Evolutionary conservation across 2,888 invertebrate species (phyloP).

Genomic region (Scrobipalpa costella): DNA sequence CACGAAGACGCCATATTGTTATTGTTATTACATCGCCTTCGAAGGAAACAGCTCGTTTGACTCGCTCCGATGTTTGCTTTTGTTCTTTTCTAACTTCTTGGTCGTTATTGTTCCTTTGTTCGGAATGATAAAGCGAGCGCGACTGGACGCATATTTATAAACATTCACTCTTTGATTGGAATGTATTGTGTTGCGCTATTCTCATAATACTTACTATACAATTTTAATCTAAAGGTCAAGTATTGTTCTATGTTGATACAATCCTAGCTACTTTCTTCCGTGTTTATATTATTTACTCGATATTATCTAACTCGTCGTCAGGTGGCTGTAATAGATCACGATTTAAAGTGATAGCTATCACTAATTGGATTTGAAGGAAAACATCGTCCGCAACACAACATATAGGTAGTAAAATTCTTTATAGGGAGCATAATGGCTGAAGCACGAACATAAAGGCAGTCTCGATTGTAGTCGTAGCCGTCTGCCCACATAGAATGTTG

Average conservation of each 20-base stretch:
- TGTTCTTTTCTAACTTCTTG: constrained; percentile 72
- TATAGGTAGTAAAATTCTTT: constrained; percentile 50
- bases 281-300: constrained; percentile 5
- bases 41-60: constrained; percentile 66
- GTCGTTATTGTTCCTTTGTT: constrained; percentile 72
- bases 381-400: constrained; percentile 45
- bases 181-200: constrained; percentile 52
- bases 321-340: constrained; percentile 41
- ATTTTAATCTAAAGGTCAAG: constrained; percentile 41
- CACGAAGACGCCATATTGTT: constrained; percentile 61
- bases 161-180: constrained; percentile 60
- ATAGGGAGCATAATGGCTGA: constrained; percentile 56
- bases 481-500: constrained; percentile 46
- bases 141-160: constrained; percentile 62
- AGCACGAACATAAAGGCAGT: constrained; percentile 55
- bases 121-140: constrained; percentile 57
- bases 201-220: constrained; percentile 41
- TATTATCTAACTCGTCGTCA: constrained; percentile 33
- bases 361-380: constrained; percentile 42
- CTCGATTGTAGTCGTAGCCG: constrained; percentile 44
- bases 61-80: constrained; percentile 65
- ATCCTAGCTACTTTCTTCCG: constrained; percentile 29
- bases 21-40: constrained; percentile 64
- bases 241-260: neutral
- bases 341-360: constrained; percentile 43